phyloP scores from a whole-genome alignment of 2,113 vertebrate species.

The Corythornis madagascariensis region DNA sequence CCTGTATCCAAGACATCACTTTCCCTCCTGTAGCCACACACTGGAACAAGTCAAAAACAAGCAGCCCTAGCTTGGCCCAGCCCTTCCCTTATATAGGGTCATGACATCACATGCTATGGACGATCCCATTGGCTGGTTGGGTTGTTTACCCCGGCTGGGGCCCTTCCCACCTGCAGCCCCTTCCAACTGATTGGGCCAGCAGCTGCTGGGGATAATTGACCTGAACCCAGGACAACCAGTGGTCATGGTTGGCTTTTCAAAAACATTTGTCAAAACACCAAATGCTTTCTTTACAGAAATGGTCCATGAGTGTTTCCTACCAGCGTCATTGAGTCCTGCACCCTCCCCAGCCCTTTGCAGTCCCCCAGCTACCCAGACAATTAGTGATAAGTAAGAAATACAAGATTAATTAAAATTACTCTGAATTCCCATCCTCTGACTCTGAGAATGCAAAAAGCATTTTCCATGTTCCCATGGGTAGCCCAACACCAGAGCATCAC shows the following conservation, averaged over 20 bases:
- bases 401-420: background rate
- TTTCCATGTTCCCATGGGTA: background rate
- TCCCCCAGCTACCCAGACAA: background rate
- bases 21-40: no score
- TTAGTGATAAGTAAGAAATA: conserved; percentile 8
- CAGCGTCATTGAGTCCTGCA: background rate
- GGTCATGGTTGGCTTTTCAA: background rate
- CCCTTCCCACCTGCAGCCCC: no score
- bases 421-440: background rate
- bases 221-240: no score
- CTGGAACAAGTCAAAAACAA: no score
- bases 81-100: no score
- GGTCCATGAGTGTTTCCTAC: background rate
- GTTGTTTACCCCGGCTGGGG: no score
- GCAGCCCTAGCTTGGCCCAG: no score
- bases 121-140: no score
- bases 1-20: no score
- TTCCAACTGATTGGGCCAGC: no score
- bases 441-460: background rate
- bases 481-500: rapidly evolving
- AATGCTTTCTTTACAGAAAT: background rate
- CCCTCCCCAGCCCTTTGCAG: background rate
- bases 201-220: no score
- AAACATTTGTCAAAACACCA: background rate
- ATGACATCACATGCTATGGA: no score